phyloP scores from a whole-genome alignment of 2,888 invertebrate genomes.

The Cataglyphis livida region DNA sequence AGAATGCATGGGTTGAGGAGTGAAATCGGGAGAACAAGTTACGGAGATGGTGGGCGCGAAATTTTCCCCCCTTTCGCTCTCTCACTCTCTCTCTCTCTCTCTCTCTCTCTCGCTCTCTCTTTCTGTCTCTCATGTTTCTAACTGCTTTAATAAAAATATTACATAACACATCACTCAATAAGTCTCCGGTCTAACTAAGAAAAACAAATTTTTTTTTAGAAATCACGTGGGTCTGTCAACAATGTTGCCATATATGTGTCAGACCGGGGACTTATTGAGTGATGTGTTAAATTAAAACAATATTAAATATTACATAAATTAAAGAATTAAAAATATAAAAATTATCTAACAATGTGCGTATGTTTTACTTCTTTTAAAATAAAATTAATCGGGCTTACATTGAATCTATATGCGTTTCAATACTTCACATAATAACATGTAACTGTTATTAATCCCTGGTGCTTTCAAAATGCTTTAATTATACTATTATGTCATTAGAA shows the following conservation, averaged over 20 bases:
- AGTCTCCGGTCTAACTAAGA: no score
- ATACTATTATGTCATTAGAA: background rate
- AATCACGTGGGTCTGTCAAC: no score
- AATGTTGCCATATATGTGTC: no score
- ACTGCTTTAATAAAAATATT: conserved; percentile 25
- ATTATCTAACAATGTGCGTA: no score
- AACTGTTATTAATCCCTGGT: background rate
- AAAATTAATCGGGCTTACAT: background rate
- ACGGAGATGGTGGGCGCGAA: background rate
- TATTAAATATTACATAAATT: no score
- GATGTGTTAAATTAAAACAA: no score
- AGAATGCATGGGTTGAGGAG: conserved; percentile 40
- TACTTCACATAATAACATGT: background rate
- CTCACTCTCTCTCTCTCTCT: background rate
- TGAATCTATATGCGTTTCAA: background rate
- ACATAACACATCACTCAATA: background rate
- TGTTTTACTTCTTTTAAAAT: background rate
- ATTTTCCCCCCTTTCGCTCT: background rate
- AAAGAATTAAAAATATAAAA: background rate
- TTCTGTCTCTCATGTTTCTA: background rate
- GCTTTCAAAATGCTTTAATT: background rate
- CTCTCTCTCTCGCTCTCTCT: background rate
- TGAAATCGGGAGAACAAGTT: conserved; percentile 38
- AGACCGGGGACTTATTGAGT: no score
- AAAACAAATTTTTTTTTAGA: no score